Evolutionary conservation across 1,140 invertebrate genomes (phyloP), one percentile per base, ranked within the genome.

Genomic region (Nymphalis io): DNA sequence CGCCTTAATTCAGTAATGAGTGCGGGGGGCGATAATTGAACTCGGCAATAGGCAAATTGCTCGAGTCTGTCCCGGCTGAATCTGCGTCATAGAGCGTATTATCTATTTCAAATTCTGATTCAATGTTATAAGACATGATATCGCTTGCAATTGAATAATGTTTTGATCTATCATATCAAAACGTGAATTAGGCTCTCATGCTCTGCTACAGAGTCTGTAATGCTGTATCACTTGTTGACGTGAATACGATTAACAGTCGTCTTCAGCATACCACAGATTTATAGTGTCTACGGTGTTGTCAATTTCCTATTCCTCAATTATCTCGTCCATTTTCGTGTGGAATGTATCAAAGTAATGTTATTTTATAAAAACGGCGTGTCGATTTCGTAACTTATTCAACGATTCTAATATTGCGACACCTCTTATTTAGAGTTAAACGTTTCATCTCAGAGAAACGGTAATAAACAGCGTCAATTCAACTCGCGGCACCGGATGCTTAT

Each of bases 1-100:
- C 86, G 87, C 78, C 81, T 89, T 89, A 91, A 91, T 89, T 85
- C 87, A 83, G 87, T 89, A 91, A 91, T 88, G 81, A 88, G 85
- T 80, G 88, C 86, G 85, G 87, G 83, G 88, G 89, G 89, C 86
- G 85, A 89, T 91, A 89, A 91, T 89, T 91, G 86, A 81, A 83
- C 78, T 75, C 85, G 75, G 83, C 86, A 89, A 90, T 89, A 88
- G 83, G 85, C 85, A 90, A 90, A 89, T 90, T 90, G 88, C 79
- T 75, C 76, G 72, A 72, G 76, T 84, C 82, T 82, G 75, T 83
- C 79, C 76, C 71, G 80, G 72, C 74, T 74, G 73, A 76, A 78
- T 76, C 80, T 78, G 70, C 70, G 72, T 64, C 40, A 55, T 33
- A 38, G 55, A 21, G 8, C 39, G 18, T 20, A 38, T 27, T 67